Conservation (phyloP, 2,888 invertebrate species). For the Acanthosepion lycidas region DNA sequence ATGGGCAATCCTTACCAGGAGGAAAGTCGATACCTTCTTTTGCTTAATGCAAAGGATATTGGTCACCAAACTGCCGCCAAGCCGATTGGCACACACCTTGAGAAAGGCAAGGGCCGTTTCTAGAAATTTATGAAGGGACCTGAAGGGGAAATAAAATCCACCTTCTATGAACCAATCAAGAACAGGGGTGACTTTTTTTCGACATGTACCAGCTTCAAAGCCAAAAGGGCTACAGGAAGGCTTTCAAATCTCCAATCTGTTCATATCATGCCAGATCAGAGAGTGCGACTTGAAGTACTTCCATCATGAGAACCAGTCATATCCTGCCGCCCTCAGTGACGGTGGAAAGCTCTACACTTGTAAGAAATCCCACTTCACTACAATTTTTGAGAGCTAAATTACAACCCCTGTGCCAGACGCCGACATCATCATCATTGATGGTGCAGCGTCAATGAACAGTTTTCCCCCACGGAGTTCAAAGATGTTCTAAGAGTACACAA, state of each 20-base stretch:
- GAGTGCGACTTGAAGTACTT: too few species aligned
- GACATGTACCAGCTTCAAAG: too few species aligned
- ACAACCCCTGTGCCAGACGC: neutral
- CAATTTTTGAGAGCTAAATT: neutral
- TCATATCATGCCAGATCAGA: too few species aligned
- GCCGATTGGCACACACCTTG: constrained; percentile 48
- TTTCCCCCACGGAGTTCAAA: neutral
- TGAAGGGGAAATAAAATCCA: too few species aligned
- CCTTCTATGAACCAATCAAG: too few species aligned
- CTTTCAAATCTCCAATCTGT: too few species aligned
- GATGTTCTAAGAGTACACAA: neutral
- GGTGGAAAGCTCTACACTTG: too few species aligned
- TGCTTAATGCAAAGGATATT: constrained; percentile 53
- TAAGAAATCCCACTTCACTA: neutral
- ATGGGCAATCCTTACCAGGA: constrained; percentile 56
- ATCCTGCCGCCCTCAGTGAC: too few species aligned
- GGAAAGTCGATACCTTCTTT: constrained; percentile 52
- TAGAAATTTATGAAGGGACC: neutral
- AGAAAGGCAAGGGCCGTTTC: constrained; percentile 51
- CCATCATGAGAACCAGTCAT: too few species aligned
- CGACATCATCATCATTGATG: neutral
- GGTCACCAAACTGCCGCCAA: constrained; percentile 49
- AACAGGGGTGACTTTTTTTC: too few species aligned
- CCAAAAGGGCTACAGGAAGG: too few species aligned
- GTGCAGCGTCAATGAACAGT: neutral